A percentile compares a stretch with the other conserved stretches of the same genome.
These are phyloP conservation scores for Hyposoter didymator DNA, from an alignment of 2,888 invertebrate genomes.

Conservation along the genomic window DNA sequence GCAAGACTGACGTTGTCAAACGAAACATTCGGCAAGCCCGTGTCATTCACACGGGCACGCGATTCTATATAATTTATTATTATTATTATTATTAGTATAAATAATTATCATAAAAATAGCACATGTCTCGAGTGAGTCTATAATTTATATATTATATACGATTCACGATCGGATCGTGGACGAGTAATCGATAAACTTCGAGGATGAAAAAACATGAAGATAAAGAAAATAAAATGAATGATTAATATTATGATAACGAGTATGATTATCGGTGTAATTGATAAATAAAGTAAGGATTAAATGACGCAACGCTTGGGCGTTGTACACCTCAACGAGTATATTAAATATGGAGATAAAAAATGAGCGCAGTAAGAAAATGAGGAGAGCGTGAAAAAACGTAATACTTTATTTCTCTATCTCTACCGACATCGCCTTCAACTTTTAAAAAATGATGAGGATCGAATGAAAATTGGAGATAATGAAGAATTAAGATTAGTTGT, in stretches of 20 bases:
- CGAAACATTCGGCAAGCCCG: constrained; percentile 68
- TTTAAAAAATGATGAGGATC: constrained; percentile 74
- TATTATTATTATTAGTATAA: constrained; percentile 34
- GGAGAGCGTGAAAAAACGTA: constrained; percentile 54
- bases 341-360: constrained; percentile 29
- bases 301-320: constrained; percentile 50
- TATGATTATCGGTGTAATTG: constrained; percentile 49
- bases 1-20: constrained; percentile 69
- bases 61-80: constrained; percentile 64
- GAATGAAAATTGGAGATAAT: constrained; percentile 57
- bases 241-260: constrained; percentile 48
- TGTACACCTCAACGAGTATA: constrained; percentile 30
- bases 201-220: constrained; percentile 12
- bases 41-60: constrained; percentile 57
- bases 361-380: constrained; percentile 41
- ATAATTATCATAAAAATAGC: constrained; percentile 57
- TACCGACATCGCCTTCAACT: constrained; percentile 83
- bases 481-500: constrained; percentile 46
- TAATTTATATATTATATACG: constrained; percentile 50
- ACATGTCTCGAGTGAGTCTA: constrained; percentile 64
- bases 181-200: constrained; percentile 41
- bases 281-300: constrained; percentile 54
- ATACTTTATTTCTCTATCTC: constrained; percentile 82
- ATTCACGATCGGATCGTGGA: constrained; percentile 52
- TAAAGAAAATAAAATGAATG: constrained; percentile 18